phyloP scores from a whole-genome alignment of 2,888 invertebrate species.

The Rhyacophila evoluta region DNA sequence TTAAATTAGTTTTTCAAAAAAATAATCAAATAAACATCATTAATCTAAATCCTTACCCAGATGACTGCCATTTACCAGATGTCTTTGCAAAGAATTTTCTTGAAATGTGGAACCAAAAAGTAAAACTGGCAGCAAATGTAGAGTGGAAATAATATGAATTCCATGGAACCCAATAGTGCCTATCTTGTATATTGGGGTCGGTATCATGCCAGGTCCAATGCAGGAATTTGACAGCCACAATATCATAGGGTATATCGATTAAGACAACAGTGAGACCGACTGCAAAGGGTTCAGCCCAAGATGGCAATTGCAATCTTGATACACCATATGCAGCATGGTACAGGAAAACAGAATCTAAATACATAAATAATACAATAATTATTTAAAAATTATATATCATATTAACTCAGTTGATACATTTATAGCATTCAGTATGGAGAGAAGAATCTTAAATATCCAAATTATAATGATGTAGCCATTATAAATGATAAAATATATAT shows the following conservation, averaged over 20 bases:
- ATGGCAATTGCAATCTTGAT: conserved; percentile 69
- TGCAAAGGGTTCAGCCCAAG: conserved; percentile 73
- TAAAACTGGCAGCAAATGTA: conserved; percentile 79
- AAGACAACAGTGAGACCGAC: conserved; percentile 79
- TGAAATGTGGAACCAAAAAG: conserved; percentile 74
- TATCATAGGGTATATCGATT: conserved; percentile 84
- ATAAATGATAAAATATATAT: too few relatives aligned
- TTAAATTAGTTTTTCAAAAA: background rate
- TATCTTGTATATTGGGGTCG: conserved; percentile 77
- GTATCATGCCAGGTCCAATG: conserved; percentile 91
- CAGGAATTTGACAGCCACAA: conserved; percentile 80
- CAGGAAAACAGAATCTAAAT: conserved; percentile 72
- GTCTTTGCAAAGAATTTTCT: conserved; percentile 69
- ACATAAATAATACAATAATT: too few relatives aligned
- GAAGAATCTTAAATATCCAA: too few relatives aligned
- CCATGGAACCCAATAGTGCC: conserved; percentile 87
- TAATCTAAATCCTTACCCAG: conserved; percentile 62
- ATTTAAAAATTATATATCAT: too few relatives aligned
- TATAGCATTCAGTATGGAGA: too few relatives aligned
- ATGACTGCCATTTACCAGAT: conserved; percentile 71
- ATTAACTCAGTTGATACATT: too few relatives aligned
- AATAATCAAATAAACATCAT: too few relatives aligned
- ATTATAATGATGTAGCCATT: too few relatives aligned
- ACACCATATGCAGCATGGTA: conserved; percentile 73
- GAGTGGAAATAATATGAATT: conserved; percentile 87